Conservation (phyloP, 1,140 invertebrate species). For the Coptotermes formosanus region DNA sequence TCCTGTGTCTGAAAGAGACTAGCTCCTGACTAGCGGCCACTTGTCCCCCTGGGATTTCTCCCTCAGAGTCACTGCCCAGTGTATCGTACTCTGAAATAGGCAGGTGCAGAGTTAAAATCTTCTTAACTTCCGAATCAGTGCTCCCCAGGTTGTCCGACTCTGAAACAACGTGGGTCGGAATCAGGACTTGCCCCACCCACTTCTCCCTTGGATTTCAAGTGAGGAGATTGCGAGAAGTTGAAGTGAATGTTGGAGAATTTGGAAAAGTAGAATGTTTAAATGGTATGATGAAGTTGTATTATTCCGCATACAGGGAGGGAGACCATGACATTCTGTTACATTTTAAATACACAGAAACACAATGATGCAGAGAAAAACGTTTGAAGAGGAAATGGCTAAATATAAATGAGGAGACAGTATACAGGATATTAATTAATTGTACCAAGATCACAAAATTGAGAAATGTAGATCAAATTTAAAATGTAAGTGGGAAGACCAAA, state of each 20-base stretch:
- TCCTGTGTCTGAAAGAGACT: conserved; percentile 58
- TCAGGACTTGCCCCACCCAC: conserved; percentile 23
- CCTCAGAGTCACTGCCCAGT: conserved; percentile 71
- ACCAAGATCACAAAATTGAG: too few species aligned
- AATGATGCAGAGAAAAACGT: too few species aligned
- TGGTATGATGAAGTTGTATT: too few species aligned
- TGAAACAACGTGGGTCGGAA: conserved; percentile 52
- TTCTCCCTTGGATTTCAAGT: neutral
- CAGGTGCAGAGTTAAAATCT: conserved; percentile 83
- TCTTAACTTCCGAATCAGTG: conserved; percentile 83
- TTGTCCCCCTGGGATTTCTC: conserved; percentile 52
- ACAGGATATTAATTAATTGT: too few species aligned
- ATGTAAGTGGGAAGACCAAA: too few species aligned
- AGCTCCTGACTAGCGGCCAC: conserved; percentile 52
- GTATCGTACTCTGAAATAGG: conserved; percentile 86
- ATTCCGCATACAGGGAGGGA: too few species aligned
- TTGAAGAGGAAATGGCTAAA: too few species aligned
- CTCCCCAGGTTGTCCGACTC: conserved; percentile 83
- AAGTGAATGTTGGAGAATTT: neutral
- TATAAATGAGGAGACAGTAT: too few species aligned
- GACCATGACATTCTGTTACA: too few species aligned
- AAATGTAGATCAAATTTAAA: too few species aligned
- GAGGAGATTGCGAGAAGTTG: neutral
- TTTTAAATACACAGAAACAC: too few species aligned
- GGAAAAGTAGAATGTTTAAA: neutral